Conservation (phyloP, 2,888 invertebrate genomes). For the Druceiella hillmani region DNA sequence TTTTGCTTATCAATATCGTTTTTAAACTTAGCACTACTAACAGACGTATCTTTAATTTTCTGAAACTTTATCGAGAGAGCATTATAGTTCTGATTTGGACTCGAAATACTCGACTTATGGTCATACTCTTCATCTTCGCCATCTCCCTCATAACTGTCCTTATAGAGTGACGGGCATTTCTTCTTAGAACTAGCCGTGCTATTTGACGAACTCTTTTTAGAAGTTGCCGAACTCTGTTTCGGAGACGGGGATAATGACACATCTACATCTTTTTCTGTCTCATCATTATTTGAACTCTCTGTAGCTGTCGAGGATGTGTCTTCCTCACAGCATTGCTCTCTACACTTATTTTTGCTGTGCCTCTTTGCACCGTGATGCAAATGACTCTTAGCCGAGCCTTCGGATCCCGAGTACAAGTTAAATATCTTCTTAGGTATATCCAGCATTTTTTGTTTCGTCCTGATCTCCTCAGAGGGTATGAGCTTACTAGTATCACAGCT, state of each 20-base stretch:
- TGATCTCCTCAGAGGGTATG: neutral
- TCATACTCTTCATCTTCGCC: conserved; percentile 39
- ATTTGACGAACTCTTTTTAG: conserved; percentile 11
- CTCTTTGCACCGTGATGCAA: no score
- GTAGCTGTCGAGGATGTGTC: conserved; percentile 68
- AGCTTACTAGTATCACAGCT: conserved; percentile 10
- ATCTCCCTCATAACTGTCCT: conserved; percentile 39
- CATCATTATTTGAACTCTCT: conserved; percentile 61
- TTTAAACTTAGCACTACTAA: no score
- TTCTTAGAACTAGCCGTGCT: conserved; percentile 6
- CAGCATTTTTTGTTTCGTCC: conserved; percentile 11
- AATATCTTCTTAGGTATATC: conserved; percentile 17
- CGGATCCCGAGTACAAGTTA: no score
- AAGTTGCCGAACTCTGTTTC: conserved; percentile 11
- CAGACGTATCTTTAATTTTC: conserved; percentile 27
- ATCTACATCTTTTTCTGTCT: conserved; percentile 36
- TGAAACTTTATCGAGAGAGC: conserved; percentile 19
- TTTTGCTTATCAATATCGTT: conserved; percentile 7
- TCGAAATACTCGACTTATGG: conserved; percentile 15
- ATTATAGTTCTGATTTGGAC: neutral
- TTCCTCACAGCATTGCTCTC: conserved; percentile 45
- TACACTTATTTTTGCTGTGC: conserved; percentile 26
- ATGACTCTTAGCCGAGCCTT: no score
- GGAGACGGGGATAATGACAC: conserved; percentile 17
- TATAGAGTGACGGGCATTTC: conserved; percentile 18